Percentiles rank a stretch among this genome's conserved stretches.
These are phyloP conservation scores for Dione vanillae DNA, from an alignment of 2,888 invertebrate genomes.

Conservation along the genomic window DNA sequence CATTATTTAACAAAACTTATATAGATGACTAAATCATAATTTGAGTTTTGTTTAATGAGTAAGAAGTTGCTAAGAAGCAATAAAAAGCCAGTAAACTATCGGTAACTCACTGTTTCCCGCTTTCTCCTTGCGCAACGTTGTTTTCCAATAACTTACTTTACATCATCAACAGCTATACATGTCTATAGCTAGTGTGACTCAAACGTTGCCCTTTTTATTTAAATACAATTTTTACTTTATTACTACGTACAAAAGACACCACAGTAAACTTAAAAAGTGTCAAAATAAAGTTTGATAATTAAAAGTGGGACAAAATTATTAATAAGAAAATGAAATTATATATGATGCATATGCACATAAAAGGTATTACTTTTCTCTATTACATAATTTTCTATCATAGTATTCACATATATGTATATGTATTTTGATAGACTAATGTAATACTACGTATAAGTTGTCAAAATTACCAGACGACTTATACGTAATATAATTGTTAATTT, in stretches of 20 bases:
- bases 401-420: too few relatives aligned
- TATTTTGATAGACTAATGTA: too few relatives aligned
- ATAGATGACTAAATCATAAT: constrained; percentile 14
- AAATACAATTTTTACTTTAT: not conserved
- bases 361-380: constrained; percentile 60
- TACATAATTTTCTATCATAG: constrained; percentile 58
- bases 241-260: not conserved
- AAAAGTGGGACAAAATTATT: constrained; percentile 36
- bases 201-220: not conserved
- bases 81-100: constrained; percentile 56
- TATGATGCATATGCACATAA: constrained; percentile 52
- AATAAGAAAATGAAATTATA: constrained; percentile 40
- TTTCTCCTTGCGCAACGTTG: constrained; percentile 72
- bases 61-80: constrained; percentile 35
- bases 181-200: too few relatives aligned
- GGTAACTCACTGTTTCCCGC: constrained; percentile 67
- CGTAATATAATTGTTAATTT: too few relatives aligned
- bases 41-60: constrained; percentile 31
- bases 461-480: too few relatives aligned
- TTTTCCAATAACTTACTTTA: constrained; percentile 62
- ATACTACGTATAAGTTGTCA: too few relatives aligned
- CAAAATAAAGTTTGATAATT: constrained; percentile 12
- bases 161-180: constrained; percentile 58
- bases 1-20: constrained; percentile 20
- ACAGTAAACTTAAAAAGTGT: not conserved